phyloP scores from a whole-genome alignment of 2,797 vertebrate species.

The Argyrosomus regius region DNA sequence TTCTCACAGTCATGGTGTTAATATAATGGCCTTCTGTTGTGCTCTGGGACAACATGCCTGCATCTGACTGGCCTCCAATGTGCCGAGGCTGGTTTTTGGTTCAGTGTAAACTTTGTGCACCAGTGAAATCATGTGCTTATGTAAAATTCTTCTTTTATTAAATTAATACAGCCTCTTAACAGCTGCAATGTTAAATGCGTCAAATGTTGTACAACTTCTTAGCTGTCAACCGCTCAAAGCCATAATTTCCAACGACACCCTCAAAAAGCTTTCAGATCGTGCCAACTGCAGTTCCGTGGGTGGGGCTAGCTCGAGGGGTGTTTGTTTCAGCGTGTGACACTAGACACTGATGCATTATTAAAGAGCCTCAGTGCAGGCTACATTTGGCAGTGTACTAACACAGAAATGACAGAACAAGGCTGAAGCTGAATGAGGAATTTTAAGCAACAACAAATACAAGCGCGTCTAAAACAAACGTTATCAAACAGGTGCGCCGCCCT shows the following conservation, averaged over 20 bases:
- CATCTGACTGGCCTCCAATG: slow-evolving; percentile 18
- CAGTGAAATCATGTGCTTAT: neutral
- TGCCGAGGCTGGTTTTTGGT: neutral
- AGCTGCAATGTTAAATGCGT: slow-evolving; percentile 36
- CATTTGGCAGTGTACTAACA: slow-evolving; percentile 44
- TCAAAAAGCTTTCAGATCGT: slow-evolving; percentile 61
- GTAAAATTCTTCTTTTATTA: slow-evolving; percentile 2
- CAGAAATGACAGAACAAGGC: slow-evolving; percentile 45
- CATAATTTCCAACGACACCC: slow-evolving; percentile 51
- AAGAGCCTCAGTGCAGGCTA: slow-evolving; percentile 45
- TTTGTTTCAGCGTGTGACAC: slow-evolving; percentile 72
- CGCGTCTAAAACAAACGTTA: slow-evolving; percentile 3
- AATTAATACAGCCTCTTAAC: slow-evolving; percentile 22
- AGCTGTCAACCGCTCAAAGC: slow-evolving; percentile 40
- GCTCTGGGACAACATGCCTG: slow-evolving; percentile 18
- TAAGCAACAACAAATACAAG: slow-evolving; percentile 27
- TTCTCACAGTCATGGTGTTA: slow-evolving; percentile 43
- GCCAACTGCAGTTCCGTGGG: slow-evolving; percentile 62
- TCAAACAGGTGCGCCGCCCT: neutral
- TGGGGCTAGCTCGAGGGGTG: slow-evolving; percentile 65
- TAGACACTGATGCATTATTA: slow-evolving; percentile 72
- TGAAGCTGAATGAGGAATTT: slow-evolving; percentile 45
- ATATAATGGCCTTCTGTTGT: slow-evolving; percentile 36
- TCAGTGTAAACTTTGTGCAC: neutral
- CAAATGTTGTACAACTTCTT: slow-evolving; percentile 26